These are phyloP conservation scores for Procambarus clarkii DNA, from an alignment of 1,140 invertebrate species.

Conservation along the genomic window DNA sequence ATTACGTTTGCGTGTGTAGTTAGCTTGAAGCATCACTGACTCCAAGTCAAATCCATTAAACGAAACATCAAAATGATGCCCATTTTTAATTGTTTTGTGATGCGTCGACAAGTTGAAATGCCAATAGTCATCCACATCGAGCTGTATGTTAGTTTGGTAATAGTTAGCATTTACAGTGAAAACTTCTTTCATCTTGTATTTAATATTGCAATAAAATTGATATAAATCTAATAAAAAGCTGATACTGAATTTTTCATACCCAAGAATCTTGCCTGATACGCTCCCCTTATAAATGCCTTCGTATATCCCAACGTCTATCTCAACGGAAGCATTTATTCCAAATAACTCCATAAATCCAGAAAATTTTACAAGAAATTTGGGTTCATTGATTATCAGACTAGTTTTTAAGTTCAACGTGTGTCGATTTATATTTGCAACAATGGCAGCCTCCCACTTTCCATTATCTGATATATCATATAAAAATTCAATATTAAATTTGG, in stretches of 20 bases:
- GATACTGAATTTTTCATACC: constrained; percentile 7
- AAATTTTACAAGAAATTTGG: constrained; percentile 13
- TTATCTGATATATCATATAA: constrained; percentile 8
- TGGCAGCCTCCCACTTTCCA: constrained; percentile 9
- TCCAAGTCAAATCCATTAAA: constrained; percentile 35
- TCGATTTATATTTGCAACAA: constrained; percentile 16
- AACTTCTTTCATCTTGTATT: not conserved
- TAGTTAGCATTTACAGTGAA: not conserved
- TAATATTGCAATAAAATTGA: not conserved
- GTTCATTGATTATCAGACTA: not conserved
- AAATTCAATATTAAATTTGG: constrained; percentile 15
- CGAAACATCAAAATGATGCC: not conserved
- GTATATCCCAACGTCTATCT: not conserved
- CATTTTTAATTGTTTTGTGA: not conserved
- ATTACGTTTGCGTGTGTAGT: not conserved
- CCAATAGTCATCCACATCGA: constrained; percentile 3
- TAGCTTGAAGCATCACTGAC: not conserved
- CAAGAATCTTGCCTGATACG: constrained; percentile 3
- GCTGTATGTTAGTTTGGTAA: constrained; percentile 28
- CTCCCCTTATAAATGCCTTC: constrained; percentile 8
- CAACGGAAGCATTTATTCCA: not conserved
- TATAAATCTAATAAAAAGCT: constrained; percentile 25
- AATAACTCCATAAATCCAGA: not conserved
- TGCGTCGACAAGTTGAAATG: constrained; percentile 2
- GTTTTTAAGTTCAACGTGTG: constrained; percentile 15